These are phyloP conservation scores for Bombus impatiens DNA, from an alignment of 1,140 invertebrate genomes.

Conservation along the genomic window DNA sequence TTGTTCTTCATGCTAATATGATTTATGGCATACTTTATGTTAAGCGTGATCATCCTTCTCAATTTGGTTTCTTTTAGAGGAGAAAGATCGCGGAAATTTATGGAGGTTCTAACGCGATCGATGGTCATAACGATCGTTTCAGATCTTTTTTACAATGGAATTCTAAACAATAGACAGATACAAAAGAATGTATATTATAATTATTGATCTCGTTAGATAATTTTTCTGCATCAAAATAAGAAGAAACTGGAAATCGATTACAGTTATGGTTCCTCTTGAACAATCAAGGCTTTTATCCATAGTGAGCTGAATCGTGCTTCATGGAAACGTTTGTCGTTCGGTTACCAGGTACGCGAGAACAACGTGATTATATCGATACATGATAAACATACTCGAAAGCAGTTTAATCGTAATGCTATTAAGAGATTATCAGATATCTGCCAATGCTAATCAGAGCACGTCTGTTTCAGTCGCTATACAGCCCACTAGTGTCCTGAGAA, in stretches of 20 bases:
- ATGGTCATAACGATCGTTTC: too few relatives aligned
- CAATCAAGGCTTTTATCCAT: too few relatives aligned
- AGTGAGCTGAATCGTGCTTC: neutral
- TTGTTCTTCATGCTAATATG: neutral
- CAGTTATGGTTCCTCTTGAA: too few relatives aligned
- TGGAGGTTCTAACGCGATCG: neutral
- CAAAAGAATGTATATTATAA: too few relatives aligned
- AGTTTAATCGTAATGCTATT: conserved; percentile 37
- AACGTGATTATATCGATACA: conserved; percentile 13
- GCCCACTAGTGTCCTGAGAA: too few relatives aligned
- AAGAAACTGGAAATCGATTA: too few relatives aligned
- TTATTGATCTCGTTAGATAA: too few relatives aligned
- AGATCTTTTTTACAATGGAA: neutral
- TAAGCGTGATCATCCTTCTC: neutral
- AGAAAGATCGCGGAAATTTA: neutral
- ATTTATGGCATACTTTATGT: neutral
- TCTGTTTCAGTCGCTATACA: neutral
- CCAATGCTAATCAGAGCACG: conserved; percentile 5
- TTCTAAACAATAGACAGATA: too few relatives aligned
- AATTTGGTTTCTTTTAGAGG: neutral
- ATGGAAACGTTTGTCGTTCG: neutral
- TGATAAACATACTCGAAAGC: conserved; percentile 11
- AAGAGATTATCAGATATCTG: conserved; percentile 33
- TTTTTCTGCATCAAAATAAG: too few relatives aligned
- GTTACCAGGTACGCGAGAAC: neutral